Evolutionary conservation across 2,888 invertebrate genomes (phyloP).

Genomic region (Scrobipalpa atriplicella): DNA sequence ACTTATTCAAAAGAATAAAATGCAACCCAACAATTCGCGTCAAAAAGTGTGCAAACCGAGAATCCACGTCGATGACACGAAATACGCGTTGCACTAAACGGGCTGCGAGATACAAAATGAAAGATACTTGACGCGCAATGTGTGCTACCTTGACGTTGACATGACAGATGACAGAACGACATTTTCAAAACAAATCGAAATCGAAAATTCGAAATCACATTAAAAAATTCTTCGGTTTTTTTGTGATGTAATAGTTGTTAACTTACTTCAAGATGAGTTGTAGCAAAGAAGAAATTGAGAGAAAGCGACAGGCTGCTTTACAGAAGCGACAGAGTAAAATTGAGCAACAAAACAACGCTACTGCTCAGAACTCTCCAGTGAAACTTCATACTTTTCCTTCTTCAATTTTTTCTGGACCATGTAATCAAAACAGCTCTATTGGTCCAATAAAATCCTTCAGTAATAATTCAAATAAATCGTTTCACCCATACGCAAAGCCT

Average conservation of each 20-base stretch:
- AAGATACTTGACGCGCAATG: no score
- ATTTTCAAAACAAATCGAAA: no score
- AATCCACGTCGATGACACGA: no score
- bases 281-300: constrained; percentile 80
- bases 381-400: constrained; percentile 11
- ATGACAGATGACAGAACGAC: no score
- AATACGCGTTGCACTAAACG: no score
- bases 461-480: constrained; percentile 41
- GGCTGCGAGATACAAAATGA: no score
- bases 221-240: not conserved
- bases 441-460: constrained; percentile 47
- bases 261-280: constrained; percentile 57
- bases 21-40: no score
- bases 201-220: not conserved
- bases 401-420: not conserved
- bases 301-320: constrained; percentile 78
- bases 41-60: no score
- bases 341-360: constrained; percentile 36
- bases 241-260: not conserved
- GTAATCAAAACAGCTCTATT: constrained; percentile 36
- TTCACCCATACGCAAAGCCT: constrained; percentile 65
- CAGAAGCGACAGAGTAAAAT: constrained; percentile 62
- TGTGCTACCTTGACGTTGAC: no score
- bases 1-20: no score
- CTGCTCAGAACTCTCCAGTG: constrained; percentile 14